These are phyloP conservation scores for Myotis daubentonii DNA, from an alignment of 2,797 vertebrate species.

Conservation along the genomic window DNA sequence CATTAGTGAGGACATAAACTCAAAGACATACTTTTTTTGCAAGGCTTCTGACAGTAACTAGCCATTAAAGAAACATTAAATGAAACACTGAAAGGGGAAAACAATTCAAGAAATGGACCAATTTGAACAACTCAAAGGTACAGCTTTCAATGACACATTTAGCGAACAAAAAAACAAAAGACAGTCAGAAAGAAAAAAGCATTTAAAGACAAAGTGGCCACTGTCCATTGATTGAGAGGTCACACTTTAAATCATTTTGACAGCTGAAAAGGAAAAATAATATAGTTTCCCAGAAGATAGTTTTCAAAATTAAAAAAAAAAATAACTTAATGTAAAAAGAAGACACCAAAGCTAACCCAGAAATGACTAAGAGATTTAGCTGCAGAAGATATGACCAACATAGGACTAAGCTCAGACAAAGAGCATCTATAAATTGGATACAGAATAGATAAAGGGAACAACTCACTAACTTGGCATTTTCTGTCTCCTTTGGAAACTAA, in stretches of 20 bases:
- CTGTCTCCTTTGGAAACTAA: neutral
- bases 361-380: slow-evolving; percentile 46
- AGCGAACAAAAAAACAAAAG: slow-evolving; percentile 65
- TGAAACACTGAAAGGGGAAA: slow-evolving; percentile 65
- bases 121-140: slow-evolving; percentile 65
- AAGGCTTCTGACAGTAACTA: slow-evolving; percentile 67
- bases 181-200: slow-evolving; percentile 56
- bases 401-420: slow-evolving; percentile 21
- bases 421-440: slow-evolving; percentile 42
- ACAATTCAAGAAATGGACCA: slow-evolving; percentile 73
- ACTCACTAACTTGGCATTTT: neutral
- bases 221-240: slow-evolving; percentile 71
- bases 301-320: slow-evolving; percentile 2
- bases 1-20: slow-evolving; percentile 69
- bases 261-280: slow-evolving; percentile 54
- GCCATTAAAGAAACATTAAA: slow-evolving; percentile 71
- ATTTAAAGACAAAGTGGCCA: slow-evolving; percentile 51
- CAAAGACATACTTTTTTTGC: slow-evolving; percentile 58
- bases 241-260: slow-evolving; percentile 73
- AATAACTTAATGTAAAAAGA: slow-evolving; percentile 35
- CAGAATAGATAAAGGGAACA: neutral
- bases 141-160: slow-evolving; percentile 63
- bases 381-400: neutral
- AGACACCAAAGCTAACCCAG: slow-evolving; percentile 33
- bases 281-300: slow-evolving; percentile 44